A percentile compares a stretch with the other conserved stretches of the same genome.
Evolutionary conservation across 2,113 vertebrate genomes (phyloP).

Genomic region (Hystrix brachyura): DNA sequence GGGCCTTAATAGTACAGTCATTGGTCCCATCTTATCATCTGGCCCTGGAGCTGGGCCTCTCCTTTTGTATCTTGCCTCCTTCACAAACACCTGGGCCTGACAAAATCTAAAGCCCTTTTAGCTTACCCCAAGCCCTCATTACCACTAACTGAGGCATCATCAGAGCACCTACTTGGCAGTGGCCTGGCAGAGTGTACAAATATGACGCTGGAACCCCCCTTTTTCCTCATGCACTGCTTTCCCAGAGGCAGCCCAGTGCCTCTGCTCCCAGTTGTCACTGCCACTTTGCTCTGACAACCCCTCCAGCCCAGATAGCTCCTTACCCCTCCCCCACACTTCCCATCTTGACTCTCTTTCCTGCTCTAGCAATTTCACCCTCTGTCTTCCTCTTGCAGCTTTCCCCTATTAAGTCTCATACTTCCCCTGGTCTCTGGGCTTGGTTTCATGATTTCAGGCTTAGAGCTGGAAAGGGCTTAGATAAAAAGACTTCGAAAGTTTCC

Average conservation of each 20-base stretch:
- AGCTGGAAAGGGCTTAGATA: background rate
- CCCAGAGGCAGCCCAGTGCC: background rate
- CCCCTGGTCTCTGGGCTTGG: constrained; percentile 23
- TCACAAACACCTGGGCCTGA: background rate
- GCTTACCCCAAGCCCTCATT: background rate
- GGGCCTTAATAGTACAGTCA: background rate
- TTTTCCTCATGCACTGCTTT: background rate
- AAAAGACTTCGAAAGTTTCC: background rate
- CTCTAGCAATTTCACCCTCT: background rate
- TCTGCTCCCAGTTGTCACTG: background rate
- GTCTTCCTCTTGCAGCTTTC: constrained; percentile 44
- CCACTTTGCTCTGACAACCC: background rate
- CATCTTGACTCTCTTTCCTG: constrained; percentile 57
- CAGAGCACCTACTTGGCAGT: background rate
- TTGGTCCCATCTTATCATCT: background rate
- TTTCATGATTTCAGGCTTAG: constrained; percentile 49
- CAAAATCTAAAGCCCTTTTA: background rate
- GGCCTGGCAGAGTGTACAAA: too few species aligned
- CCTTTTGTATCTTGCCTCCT: background rate
- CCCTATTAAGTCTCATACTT: background rate
- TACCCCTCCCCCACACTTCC: background rate
- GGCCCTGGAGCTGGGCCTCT: background rate
- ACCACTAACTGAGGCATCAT: background rate
- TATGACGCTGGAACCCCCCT: background rate
- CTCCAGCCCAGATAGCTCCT: too few species aligned